phyloP scores from a whole-genome alignment of 1,140 invertebrate species.

The Chionoecetes opilio region DNA sequence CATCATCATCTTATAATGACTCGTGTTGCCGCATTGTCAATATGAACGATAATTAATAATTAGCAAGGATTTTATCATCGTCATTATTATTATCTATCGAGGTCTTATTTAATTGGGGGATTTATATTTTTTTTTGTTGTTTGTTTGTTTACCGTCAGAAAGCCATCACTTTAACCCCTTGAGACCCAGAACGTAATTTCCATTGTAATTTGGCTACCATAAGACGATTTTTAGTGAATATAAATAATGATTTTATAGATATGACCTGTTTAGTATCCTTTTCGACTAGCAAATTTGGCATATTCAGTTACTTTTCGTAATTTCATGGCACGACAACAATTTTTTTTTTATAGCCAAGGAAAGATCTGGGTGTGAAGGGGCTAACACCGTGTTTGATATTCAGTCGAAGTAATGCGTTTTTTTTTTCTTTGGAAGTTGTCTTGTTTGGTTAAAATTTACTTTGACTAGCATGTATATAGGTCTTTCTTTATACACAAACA shows the following conservation, averaged over 20 bases:
- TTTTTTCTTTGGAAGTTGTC: not conserved
- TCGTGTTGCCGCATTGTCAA: constrained; percentile 31
- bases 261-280: too few relatives aligned
- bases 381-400: not conserved
- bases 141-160: not conserved
- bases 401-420: not conserved
- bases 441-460: not conserved
- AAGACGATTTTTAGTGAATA: too few relatives aligned
- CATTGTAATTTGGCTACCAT: too few relatives aligned
- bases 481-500: not conserved
- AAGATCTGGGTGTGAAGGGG: too few relatives aligned
- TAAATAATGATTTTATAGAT: too few relatives aligned
- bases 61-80: constrained; percentile 45
- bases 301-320: too few relatives aligned
- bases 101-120: not conserved
- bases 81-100: too few relatives aligned
- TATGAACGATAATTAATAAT: constrained; percentile 53
- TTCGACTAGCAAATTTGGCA: too few relatives aligned
- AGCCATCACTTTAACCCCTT: too few relatives aligned
- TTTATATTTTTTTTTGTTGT: not conserved
- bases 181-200: too few relatives aligned
- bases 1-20: not conserved
- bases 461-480: not conserved
- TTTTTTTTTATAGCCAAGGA: too few relatives aligned
- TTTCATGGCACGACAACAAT: too few relatives aligned